Evolutionary conservation across 1,140 invertebrate genomes (phyloP).

Genomic region (Temnothorax longispinosus): DNA sequence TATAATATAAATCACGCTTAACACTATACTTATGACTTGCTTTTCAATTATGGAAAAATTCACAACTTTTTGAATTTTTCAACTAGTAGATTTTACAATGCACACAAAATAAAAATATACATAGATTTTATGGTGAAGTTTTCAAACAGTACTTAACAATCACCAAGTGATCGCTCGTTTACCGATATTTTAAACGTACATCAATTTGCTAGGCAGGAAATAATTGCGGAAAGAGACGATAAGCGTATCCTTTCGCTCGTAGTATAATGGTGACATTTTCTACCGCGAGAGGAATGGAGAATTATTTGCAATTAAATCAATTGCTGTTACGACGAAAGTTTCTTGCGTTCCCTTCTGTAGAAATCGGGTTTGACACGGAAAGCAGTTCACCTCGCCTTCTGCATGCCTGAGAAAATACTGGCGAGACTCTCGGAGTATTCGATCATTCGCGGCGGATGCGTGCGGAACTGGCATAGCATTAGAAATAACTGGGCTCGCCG

Average conservation of each 20-base stretch:
- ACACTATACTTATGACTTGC: background rate
- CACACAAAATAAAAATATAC: background rate
- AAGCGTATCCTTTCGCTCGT: constrained; percentile 33
- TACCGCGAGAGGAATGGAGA: constrained; percentile 15
- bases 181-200: background rate
- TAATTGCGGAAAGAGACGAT: constrained; percentile 34
- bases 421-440: constrained; percentile 17
- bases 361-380: constrained; percentile 47
- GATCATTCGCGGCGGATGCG: constrained; percentile 43
- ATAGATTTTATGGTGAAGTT: background rate
- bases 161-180: background rate
- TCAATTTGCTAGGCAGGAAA: constrained; percentile 14
- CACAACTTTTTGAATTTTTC: background rate
- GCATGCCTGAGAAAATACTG: constrained; percentile 34
- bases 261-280: constrained; percentile 43
- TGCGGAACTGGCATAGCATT: constrained; percentile 38
- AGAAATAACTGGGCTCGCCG: constrained; percentile 37
- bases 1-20: background rate
- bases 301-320: constrained; percentile 59
- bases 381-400: constrained; percentile 39
- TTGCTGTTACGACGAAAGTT: constrained; percentile 55
- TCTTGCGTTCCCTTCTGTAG: constrained; percentile 35
- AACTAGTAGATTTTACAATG: background rate
- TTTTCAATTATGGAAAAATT: background rate
- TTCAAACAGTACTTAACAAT: background rate